Conservation (phyloP, 2,113 vertebrate genomes). For the Sinocyclocheilus grahami region DNA sequence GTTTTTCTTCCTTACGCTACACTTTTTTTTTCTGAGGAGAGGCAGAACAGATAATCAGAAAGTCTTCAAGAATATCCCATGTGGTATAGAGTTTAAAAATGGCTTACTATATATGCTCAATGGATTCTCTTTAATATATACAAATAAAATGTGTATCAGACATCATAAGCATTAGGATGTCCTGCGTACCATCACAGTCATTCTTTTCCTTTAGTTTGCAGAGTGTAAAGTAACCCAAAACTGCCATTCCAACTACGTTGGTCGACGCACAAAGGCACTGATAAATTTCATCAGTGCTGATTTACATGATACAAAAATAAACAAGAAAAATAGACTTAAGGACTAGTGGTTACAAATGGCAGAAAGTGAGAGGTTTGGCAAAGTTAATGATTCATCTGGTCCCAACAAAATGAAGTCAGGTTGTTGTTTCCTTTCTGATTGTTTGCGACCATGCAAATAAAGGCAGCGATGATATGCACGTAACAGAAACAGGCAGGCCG, state of each 20-base stretch:
- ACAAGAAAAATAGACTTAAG: slow-evolving; percentile 71
- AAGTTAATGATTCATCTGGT: slow-evolving; percentile 50
- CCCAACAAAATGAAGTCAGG: slow-evolving; percentile 21
- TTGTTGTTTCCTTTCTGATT: slow-evolving; percentile 49
- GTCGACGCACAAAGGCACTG: slow-evolving; percentile 59
- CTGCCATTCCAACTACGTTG: slow-evolving; percentile 52
- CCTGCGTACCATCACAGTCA: slow-evolving; percentile 35
- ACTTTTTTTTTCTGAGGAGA: slow-evolving; percentile 46
- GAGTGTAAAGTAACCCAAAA: slow-evolving; percentile 62
- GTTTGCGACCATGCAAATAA: slow-evolving; percentile 65
- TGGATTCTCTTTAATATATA: slow-evolving; percentile 64
- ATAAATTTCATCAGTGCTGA: slow-evolving; percentile 69
- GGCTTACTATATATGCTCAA: slow-evolving; percentile 59
- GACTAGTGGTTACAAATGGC: slow-evolving; percentile 79
- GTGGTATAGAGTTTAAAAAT: slow-evolving; percentile 60
- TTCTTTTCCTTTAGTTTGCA: slow-evolving; percentile 32
- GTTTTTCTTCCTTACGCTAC: slow-evolving; percentile 53
- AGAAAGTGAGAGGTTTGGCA: slow-evolving; percentile 76
- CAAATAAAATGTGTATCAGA: slow-evolving; percentile 68
- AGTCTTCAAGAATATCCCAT: slow-evolving; percentile 47
- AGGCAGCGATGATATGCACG: slow-evolving; percentile 54
- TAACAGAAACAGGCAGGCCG: slow-evolving; percentile 13
- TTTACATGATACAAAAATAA: slow-evolving; percentile 74
- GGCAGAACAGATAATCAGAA: slow-evolving; percentile 38
- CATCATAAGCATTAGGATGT: slow-evolving; percentile 53